Base-by-base conservation (phyloP, 1,140 invertebrate species). In the Nylanderia fulva region DNA sequence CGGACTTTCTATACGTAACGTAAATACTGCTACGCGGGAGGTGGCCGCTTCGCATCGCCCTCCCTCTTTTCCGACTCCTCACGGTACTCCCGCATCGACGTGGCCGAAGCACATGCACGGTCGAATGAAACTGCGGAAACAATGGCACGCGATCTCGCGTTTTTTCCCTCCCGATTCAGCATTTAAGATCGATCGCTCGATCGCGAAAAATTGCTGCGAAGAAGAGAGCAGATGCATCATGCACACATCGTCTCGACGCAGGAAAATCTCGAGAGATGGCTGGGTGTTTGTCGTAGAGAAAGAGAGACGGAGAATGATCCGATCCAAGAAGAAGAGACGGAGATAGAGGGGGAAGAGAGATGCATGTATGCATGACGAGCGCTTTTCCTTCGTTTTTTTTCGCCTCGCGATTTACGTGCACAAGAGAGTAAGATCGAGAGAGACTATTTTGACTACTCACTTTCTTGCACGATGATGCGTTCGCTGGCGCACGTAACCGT, bases 11-110 rank as follows among this genome's bases (percentile, higher is more conserved):
- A 48, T 18, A 45, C 24, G 61, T 56, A 68, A 85, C 64, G 54
- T 87, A 89, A 89, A 89, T 90, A 83, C 69, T 77, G 24, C 58
- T 88, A n/a, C 54, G 86, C 33, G 39, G 52, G 24, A 45, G 86
- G 71, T 77, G 45, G 42, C n/a, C 39, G 13, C 29, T 76, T 52
- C 36, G 21, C 60, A 0, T 18, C 24, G 24, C 54, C 58, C 39
- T 68, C 9, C 84, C 21, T 48, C 27, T 60, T 42, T n/a, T n/a
- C n/a, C n/a, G n/a, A n/a, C n/a, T 39, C 18, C 36, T 36, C 39
- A 69, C 18, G n/a, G 24, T 58, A 63, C 56, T 85, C 56, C 66
- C 76, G 48, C 84, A 61, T 82, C 77, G 77, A 82, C 77, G 66
- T 82, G 77, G 66, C 76, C 48, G n/a, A 69, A 45, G 15, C 77